Conservation (phyloP, 2,113 vertebrate genomes). For the Scophthalmus maximus region DNA sequence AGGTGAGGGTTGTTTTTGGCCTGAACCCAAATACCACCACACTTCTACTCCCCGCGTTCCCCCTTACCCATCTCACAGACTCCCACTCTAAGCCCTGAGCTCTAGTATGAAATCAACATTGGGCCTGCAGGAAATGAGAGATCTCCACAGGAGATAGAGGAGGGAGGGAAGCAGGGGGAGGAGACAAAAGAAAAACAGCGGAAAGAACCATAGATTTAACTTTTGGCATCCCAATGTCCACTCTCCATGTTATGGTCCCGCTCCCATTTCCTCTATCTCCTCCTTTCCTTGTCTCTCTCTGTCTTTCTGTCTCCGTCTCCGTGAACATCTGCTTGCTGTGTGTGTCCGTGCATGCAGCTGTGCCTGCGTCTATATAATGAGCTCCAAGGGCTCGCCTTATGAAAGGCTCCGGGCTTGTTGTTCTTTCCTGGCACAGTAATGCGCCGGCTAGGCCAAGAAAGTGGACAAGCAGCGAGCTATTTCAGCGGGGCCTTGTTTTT, state of each 20-base stretch:
- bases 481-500: conserved; percentile 76
- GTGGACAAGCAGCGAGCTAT: conserved; percentile 71
- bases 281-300: conserved; percentile 24
- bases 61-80: conserved; percentile 60
- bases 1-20: conserved; percentile 72
- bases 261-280: conserved; percentile 41
- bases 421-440: conserved; percentile 74
- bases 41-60: conserved; percentile 41
- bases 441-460: conserved; percentile 69
- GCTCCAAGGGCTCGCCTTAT: conserved; percentile 53
- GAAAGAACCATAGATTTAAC: conserved; percentile 61
- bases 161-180: conserved; percentile 54
- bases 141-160: conserved; percentile 77
- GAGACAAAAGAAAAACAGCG: conserved; percentile 71
- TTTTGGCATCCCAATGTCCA: conserved; percentile 61
- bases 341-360: conserved; percentile 58
- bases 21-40: conserved; percentile 64
- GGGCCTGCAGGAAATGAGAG: conserved; percentile 82
- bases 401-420: conserved; percentile 72
- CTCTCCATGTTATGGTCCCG: conserved; percentile 34
- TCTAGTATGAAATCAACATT: conserved; percentile 81
- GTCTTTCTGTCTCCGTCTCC: conserved; percentile 34
- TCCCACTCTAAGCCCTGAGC: conserved; percentile 72
- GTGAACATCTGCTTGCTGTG: conserved; percentile 61
- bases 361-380: conserved; percentile 36